These are phyloP conservation scores for Sebastes fasciatus DNA, from an alignment of 2,113 vertebrate genomes.

Conservation along the genomic window DNA sequence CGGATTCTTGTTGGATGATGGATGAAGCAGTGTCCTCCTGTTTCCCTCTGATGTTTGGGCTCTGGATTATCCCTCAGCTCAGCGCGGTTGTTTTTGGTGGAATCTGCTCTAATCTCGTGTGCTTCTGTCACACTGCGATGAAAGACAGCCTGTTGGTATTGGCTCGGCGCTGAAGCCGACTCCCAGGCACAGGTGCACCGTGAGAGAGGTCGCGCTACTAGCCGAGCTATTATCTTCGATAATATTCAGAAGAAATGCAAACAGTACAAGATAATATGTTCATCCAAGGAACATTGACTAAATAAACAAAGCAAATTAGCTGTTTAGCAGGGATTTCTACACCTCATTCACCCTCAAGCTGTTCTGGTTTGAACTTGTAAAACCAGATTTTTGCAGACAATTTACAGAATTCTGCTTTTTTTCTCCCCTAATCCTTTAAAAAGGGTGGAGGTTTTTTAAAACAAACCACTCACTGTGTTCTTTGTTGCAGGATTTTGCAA, in stretches of 20 bases:
- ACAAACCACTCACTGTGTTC: slow-evolving; percentile 66
- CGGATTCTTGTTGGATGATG: slow-evolving; percentile 68
- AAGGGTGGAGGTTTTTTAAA: slow-evolving; percentile 60
- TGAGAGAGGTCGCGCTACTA: slow-evolving; percentile 44
- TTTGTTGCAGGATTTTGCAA: slow-evolving; percentile 55
- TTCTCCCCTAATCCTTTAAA: slow-evolving; percentile 69
- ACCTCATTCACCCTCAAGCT: slow-evolving; percentile 12
- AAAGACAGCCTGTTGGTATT: slow-evolving; percentile 79
- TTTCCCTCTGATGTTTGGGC: slow-evolving; percentile 76
- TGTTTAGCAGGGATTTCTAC: slow-evolving; percentile 1
- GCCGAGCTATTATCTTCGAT: slow-evolving; percentile 20
- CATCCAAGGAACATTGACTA: background rate
- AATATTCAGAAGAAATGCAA: slow-evolving; percentile 22
- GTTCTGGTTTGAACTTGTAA: slow-evolving; percentile 60
- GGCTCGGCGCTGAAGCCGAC: slow-evolving; percentile 67
- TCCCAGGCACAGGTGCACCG: slow-evolving; percentile 77
- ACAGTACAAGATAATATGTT: slow-evolving; percentile 19
- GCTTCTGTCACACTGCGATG: slow-evolving; percentile 78
- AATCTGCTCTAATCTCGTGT: slow-evolving; percentile 72
- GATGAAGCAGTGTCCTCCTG: slow-evolving; percentile 63
- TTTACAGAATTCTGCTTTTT: slow-evolving; percentile 59
- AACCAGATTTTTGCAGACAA: slow-evolving; percentile 53
- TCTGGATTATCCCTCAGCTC: slow-evolving; percentile 76
- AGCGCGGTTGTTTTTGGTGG: slow-evolving; percentile 76
- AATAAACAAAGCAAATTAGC: slow-evolving; percentile 15